Evolutionary conservation across 2,113 vertebrate genomes (phyloP), one percentile per base, ranked within the genome.

Genomic region (Zapornia atra): DNA sequence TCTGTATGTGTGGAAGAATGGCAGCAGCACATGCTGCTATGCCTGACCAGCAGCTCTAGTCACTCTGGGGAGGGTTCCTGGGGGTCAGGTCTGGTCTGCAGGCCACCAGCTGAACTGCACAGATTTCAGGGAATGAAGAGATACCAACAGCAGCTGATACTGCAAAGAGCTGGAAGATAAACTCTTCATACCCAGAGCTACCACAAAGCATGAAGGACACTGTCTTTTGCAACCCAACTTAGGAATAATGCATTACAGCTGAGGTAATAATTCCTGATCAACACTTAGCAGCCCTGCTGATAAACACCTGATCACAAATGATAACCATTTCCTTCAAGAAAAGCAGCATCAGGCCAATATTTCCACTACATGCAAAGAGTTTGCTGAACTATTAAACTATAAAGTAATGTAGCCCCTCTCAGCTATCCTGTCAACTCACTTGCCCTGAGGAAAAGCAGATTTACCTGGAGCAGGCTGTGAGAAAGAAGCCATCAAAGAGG

Each of bases 401-500:
- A 76, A 31, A 88, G 86, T 28, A 88, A 28, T 5, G 29, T 19
- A 88, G 57, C 2, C 40, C 64, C 54, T 48, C 50, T n/a, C 28
- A 51, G 34, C 26, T 29, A 56, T 15, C 54, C 36, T 48, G 15
- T 36, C 77, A 86, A 63, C 12, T 78, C 63, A 18, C 18, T 73
- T 20, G 20, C 36, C 26, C 25, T 11, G 29, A 81, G 48, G 54
- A 79, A 42, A 65, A 78, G 4, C 22, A 38, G 31, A 70, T 97
- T 93, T 90, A 99, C 99, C 99, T 99, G 66, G 99, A 98, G 72
- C 98, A 99, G 38, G 99, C 98, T 0, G 98, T 98, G 38, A 99
- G 98, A 56, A 99, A 99, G 94, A 99, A 99, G 86, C 98, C 97
- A 25, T 99, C 99, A 5, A 99, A 99, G 12, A 99, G 98, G 5